phyloP scores from a whole-genome alignment of 2,797 vertebrate species.

The Vespertilio murinus region DNA sequence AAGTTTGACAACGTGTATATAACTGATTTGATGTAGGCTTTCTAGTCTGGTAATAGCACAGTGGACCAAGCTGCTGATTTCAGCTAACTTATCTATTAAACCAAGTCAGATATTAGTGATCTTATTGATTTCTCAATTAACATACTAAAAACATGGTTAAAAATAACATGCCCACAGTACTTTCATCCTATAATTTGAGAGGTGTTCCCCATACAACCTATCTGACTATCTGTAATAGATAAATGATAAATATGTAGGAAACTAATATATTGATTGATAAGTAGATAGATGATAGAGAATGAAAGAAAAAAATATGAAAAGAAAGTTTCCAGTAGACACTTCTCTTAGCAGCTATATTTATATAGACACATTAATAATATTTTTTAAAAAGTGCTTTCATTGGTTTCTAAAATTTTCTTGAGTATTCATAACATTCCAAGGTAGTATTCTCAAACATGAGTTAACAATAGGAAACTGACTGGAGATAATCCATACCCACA shows the following conservation, averaged over 20 bases:
- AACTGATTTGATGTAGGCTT: not conserved
- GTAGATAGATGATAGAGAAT: not conserved
- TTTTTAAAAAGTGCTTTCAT: not conserved
- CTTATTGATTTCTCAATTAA: constrained; percentile 33
- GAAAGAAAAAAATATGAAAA: not conserved
- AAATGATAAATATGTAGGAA: not conserved
- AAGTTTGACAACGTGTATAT: not conserved
- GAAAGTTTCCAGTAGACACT: not conserved
- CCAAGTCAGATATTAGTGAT: not conserved
- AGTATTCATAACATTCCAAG: not conserved
- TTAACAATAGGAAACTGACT: not conserved
- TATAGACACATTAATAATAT: not conserved
- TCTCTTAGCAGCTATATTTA: not conserved
- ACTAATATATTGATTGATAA: not conserved
- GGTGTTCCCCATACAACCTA: not conserved
- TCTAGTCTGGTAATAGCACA: not conserved
- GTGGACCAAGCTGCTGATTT: not conserved
- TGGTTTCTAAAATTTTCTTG: not conserved
- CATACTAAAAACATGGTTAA: not conserved
- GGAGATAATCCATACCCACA: not conserved
- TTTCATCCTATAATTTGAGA: not conserved
- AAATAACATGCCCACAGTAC: not conserved
- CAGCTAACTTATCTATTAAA: not conserved
- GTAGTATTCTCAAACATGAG: not conserved
- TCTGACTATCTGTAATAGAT: not conserved